Evolutionary conservation across 2,888 invertebrate species (phyloP), one percentile per base, ranked within the genome.

Genomic region (Eilema depressum): DNA sequence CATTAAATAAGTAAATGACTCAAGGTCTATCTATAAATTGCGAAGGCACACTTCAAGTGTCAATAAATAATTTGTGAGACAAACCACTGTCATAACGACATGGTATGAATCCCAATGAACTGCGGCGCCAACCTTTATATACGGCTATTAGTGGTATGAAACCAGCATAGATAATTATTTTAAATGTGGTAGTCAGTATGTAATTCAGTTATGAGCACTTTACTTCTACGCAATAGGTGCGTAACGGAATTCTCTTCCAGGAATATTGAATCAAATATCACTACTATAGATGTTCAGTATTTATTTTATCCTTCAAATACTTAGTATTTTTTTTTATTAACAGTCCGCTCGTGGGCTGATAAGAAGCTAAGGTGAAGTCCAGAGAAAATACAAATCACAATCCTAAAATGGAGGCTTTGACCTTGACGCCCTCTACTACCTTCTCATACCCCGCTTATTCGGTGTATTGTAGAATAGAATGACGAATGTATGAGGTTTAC

Each of bases 91-190:
- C 79, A 79, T 71, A 69, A 59, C 59, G 73, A 73, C 85, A 81
- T 83, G 89, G 79, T 70, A 69, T 89, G 94, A 91, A 93, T 94
- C 85, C 79, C 78, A 88, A 94, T 93, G 87, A 91, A 88, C 76
- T 68, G 73, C 86, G 94, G 93, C 93, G 94, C 94, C 93, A 81
- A 81, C 73, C 75, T 80, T 73, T 76, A 73, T 79, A 73, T 79
- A 84, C 47, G 60, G 66, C 59, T 66, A 71, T 61, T 71, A 69
- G 57, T 89, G 83, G 83, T 86, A 89, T 88, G 86, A 86, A 85
- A 78, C 81, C 79, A 80, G 87, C 89, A 89, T 90, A 83, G 83
- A 85, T 91, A 91, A 92, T 92, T 91, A 89, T 86, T 87, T 86
- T 78, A 85, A 84, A 86, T 85, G 85, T 85, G 84, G 17, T 26